Percentiles rank a stretch among this genome's conserved stretches.
These are phyloP conservation scores for Sebastes flavidus DNA, from an alignment of 2,797 vertebrate genomes.

Conservation along the genomic window DNA sequence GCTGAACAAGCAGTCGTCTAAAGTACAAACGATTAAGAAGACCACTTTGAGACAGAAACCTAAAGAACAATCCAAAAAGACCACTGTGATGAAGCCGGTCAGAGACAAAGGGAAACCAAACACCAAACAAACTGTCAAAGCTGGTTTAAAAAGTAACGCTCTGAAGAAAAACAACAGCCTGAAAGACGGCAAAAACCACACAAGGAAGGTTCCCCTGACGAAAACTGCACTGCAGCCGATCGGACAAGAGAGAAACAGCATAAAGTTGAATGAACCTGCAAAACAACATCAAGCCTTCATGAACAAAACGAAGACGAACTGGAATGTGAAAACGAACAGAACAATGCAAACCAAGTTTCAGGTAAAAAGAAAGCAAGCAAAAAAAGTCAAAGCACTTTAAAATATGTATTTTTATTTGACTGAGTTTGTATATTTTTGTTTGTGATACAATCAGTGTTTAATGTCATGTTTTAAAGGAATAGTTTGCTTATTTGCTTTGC, in stretches of 20 bases:
- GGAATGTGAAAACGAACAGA: conserved; percentile 27
- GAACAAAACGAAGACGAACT: conserved; percentile 33
- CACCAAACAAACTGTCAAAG: background rate
- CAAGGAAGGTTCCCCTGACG: background rate
- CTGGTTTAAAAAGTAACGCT: background rate
- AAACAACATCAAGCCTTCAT: background rate
- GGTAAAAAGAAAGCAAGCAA: conserved; percentile 5
- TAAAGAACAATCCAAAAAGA: conserved; percentile 2
- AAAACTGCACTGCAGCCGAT: background rate
- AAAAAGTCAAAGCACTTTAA: conserved; percentile 26
- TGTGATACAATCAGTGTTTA: background rate
- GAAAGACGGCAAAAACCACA: background rate
- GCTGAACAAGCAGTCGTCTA: conserved; percentile 22
- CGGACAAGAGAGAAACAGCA: background rate
- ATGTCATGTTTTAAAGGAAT: background rate
- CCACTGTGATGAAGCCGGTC: background rate
- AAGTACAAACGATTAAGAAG: conserved; percentile 23
- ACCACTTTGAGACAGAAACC: conserved; percentile 3
- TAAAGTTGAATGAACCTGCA: background rate
- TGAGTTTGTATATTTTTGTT: background rate
- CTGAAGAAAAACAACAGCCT: background rate
- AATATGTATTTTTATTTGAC: background rate
- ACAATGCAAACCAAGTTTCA: conserved; percentile 12
- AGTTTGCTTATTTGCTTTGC: background rate
- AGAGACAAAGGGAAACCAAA: conserved; percentile 12